Evolutionary conservation across 2,113 vertebrate species (phyloP), one percentile per base, ranked within the genome.

Genomic region (Semicossyphus pulcher): DNA sequence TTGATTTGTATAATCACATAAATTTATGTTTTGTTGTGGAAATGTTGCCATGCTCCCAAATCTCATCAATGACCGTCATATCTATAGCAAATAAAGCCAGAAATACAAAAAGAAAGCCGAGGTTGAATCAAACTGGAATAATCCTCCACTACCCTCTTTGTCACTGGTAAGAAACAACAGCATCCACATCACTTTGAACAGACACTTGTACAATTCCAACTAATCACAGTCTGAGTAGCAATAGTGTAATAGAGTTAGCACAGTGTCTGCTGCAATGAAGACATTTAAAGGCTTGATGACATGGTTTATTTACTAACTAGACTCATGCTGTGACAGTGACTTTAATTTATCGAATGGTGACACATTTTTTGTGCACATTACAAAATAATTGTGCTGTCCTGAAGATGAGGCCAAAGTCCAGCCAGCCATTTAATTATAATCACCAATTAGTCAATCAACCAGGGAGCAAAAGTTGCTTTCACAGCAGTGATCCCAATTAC

Each of bases 401-500:
- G 56, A 62, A 34, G 28, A 54, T 34, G 14, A 56, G 44, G 44
- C 21, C 58, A 36, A 81, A 65, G 78, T 65, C 54, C 69, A 87
- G 21, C 61, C 80, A 80, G 57, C 77, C 76, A 74, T 88, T 65
- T 72, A 56, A 90, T 85, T 89, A 85, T 87, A 87, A 93, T 89
- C 63, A 80, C 80, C 82, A 88, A 91, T 91, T 85, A 91, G 73
- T 54, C 34, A 49, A 52, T 80, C 66, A 77, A 72, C 83, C 59
- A 71, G 65, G 23, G 76, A 76, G 52, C 72, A 62, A 68, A 70
- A 20, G 47, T 32, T 42, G 34, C 53, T 69, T 58, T 81, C 59
- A 74, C 28, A 65, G 59, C 36, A 60, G 23, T 42, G n/a, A 37
- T 31, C 67, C 56, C 36, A 83, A 81, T 87, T 85, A 85, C 34